Evolutionary conservation across 2,797 vertebrate genomes (phyloP).

Genomic region (Tapera naevia): DNA sequence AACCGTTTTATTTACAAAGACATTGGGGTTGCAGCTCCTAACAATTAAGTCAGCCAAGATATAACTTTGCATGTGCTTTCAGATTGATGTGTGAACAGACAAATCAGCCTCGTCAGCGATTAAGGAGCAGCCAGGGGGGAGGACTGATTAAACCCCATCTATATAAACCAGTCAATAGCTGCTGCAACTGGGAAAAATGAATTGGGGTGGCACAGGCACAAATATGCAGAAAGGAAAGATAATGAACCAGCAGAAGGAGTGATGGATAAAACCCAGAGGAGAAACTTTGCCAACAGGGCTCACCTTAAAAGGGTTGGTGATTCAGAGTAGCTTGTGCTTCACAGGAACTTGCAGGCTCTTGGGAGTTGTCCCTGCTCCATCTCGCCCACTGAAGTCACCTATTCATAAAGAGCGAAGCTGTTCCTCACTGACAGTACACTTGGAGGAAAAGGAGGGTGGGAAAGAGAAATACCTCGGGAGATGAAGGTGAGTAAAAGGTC

Average conservation of each 20-base stretch:
- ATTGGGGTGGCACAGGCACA: background rate
- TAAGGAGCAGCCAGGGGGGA: background rate
- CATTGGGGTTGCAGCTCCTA: slow-evolving; percentile 15
- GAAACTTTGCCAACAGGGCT: background rate
- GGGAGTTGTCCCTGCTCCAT: background rate
- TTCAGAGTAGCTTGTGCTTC: background rate
- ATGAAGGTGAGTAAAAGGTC: background rate
- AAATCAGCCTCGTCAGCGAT: background rate
- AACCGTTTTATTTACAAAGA: slow-evolving; percentile 69
- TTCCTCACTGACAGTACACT: background rate
- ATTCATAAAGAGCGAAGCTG: background rate
- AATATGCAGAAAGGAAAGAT: background rate
- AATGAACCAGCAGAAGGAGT: background rate
- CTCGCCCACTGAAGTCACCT: background rate
- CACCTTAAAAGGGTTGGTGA: background rate
- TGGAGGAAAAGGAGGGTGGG: background rate
- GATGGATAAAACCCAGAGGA: background rate
- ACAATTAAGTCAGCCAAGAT: slow-evolving; percentile 29
- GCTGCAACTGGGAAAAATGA: slow-evolving; percentile 18
- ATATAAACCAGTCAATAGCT: slow-evolving; percentile 9
- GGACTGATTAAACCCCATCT: background rate
- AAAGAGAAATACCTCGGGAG: background rate
- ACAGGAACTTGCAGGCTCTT: background rate
- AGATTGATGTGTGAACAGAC: slow-evolving; percentile 24
- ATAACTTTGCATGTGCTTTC: slow-evolving; percentile 21